A percentile compares a stretch with the other conserved stretches of the same genome.
Conservation (phyloP, 2,113 vertebrate genomes). For the Arvicanthis niloticus region DNA sequence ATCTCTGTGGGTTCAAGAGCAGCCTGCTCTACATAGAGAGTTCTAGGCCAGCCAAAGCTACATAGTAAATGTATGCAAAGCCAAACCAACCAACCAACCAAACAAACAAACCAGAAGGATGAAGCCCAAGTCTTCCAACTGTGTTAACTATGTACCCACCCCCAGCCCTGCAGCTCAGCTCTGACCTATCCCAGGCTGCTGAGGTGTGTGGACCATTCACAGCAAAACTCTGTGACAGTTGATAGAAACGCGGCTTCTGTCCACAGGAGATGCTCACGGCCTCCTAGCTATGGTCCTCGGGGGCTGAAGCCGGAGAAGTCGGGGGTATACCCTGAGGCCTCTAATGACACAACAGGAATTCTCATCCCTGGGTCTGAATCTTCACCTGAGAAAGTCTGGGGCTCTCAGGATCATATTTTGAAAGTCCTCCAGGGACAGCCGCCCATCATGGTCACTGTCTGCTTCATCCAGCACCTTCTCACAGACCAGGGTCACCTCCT, state of each 20-base stretch:
- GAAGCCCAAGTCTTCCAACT: neutral
- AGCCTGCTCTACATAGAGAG: neutral
- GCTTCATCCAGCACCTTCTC: constrained; percentile 98
- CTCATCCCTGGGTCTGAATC: neutral
- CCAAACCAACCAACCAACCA: neutral
- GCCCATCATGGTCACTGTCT: constrained; percentile 94
- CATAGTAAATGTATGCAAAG: neutral
- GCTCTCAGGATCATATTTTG: constrained; percentile 96
- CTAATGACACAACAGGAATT: neutral
- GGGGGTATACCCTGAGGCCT: neutral
- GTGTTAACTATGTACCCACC: too few relatives aligned
- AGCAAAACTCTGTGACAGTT: neutral
- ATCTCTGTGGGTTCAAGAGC: neutral
- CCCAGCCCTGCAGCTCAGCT: neutral
- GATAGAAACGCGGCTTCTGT: neutral
- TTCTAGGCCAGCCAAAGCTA: neutral
- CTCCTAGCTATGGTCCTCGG: neutral
- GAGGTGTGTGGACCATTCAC: neutral
- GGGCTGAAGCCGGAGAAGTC: neutral
- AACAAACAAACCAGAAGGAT: neutral
- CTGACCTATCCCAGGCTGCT: neutral
- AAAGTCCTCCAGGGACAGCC: constrained; percentile 96
- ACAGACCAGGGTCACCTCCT: constrained; percentile 95
- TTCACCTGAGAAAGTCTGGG: constrained; percentile 97
- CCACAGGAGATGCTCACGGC: neutral